A percentile compares a stretch with the other conserved stretches of the same genome.
These are phyloP conservation scores for Conus betulinus DNA, from an alignment of 1,140 invertebrate species.

Conservation along the genomic window DNA sequence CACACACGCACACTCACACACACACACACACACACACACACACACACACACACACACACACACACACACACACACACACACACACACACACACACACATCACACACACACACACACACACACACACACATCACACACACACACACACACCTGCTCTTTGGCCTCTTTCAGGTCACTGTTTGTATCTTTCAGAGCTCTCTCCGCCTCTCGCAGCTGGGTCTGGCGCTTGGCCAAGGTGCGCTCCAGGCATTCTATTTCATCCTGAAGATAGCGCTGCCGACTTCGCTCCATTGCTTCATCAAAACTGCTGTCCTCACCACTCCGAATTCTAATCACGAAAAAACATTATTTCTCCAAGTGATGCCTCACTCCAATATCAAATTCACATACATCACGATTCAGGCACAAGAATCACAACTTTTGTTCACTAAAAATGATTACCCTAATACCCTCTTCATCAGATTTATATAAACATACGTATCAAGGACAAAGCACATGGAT, in stretches of 20 bases:
- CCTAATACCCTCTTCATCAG: not conserved
- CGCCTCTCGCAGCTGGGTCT: constrained; percentile 66
- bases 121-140: not conserved
- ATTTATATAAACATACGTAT: no score
- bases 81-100: not conserved
- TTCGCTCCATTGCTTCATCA: constrained; percentile 56
- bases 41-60: constrained; percentile 44
- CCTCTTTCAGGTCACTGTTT: constrained; percentile 64
- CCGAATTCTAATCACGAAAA: constrained; percentile 11
- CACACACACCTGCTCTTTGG: constrained; percentile 64
- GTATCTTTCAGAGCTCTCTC: constrained; percentile 67
- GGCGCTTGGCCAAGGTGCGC: constrained; percentile 67
- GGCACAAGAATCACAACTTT: no score
- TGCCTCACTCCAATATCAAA: no score
- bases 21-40: not conserved
- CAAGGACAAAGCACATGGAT: no score
- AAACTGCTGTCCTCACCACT: constrained; percentile 58
- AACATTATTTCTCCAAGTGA: no score
- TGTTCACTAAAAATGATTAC: no score
- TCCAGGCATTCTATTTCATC: constrained; percentile 71
- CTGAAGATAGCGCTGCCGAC: constrained; percentile 60
- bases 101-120: constrained; percentile 45
- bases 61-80: not conserved
- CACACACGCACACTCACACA: not conserved
- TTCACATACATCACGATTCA: no score